Evolutionary conservation across 2,113 vertebrate genomes (phyloP), one percentile per base, ranked within the genome.

Genomic region (Odocoileus virginianus): DNA sequence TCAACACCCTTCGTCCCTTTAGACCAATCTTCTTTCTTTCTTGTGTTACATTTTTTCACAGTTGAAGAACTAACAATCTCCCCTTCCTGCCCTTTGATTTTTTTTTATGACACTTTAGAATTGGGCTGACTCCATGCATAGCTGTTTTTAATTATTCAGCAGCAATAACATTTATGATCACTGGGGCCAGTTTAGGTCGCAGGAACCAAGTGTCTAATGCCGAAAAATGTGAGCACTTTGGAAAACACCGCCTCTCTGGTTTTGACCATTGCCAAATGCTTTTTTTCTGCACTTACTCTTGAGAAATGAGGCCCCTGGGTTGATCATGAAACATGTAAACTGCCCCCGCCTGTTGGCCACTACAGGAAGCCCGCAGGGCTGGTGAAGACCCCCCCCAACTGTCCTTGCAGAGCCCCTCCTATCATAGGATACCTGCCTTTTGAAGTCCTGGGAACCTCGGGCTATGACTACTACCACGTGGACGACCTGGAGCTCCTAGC

Each of bases 341-440:
- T 8, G 64, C 27, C 30, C 27, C 0, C 19, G 50, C 40, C 55
- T n/a, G 0, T 54, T 0, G 1, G 25, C 50, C 25, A 5, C 52
- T 8, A 1, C 3, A 0, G 45, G 17, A 40, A 50, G 36, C 5
- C 17, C 2, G 0, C 71, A 76, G 40, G 40, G 71, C 84, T 85
- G n/a, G 61, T 55, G 43, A 71, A 27, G 58, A 30, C 47, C 13
- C 4, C 61, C 21, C 40, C 40, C 40, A 40, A 45, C 88, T 97
- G 55, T 94, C 95, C 60, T 50, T 58, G 1, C 98, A 99, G 99
- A 98, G 99, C 99, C 12, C 99, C 99, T 7, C 99, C 99, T 0
- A 99, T 99, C 97, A 99, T 99, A 95, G 99, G 99, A 93, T 99
- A 99, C 97, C 98, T 99, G 98, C 99, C 99, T 98, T 99, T 99